Evolutionary conservation across 2,888 invertebrate species (phyloP), one percentile per base, ranked within the genome.

Genomic region (Lepidonotus clava): DNA sequence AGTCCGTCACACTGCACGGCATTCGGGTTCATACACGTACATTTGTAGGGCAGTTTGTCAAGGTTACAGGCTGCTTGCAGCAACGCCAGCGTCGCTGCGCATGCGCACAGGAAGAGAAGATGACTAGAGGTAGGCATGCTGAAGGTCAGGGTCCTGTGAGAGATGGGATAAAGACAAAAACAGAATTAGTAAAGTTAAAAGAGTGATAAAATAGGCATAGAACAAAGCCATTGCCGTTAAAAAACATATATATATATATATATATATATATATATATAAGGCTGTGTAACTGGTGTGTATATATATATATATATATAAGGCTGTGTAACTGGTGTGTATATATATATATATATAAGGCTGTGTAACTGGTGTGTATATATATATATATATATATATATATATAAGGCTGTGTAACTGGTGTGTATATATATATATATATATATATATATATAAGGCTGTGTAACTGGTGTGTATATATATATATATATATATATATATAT

Each of bases 101-200:
- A 71, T 71, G 71, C 38, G 71, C 38, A 34, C 18, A 71, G 0
- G 71, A 71, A 21, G 71, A 71, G 34, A 34, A 36, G n/a, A 18
- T 71, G 71, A 71, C 71, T 71, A 71, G 71, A 71, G 2, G 71
- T 34, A 36, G 36, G 36, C 71, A 71, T 71, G 71, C 18, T 38
- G 34, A 71, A n/a, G n/a, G n/a, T 53, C n/a, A 24, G 53, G 2
- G 53, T n/a, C 21, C 53, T 53, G 53, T n/a, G n/a, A n/a, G n/a
- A n/a, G n/a, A n/a, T n/a, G 6, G n/a, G n/a, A 53, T 46, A 46
- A 6, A 53, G 53, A 53, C n/a, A 53, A 1, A 8, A 24, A 53
- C 18, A 5, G n/a, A n/a, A 46, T 46, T 46, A 46, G 6, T 46
- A 46, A 53, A 53, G 53, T n/a, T 53, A 53, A 53, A 2, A 53